Evolutionary conservation across 2,113 vertebrate species (phyloP).

Genomic region (Sorex araneus): DNA sequence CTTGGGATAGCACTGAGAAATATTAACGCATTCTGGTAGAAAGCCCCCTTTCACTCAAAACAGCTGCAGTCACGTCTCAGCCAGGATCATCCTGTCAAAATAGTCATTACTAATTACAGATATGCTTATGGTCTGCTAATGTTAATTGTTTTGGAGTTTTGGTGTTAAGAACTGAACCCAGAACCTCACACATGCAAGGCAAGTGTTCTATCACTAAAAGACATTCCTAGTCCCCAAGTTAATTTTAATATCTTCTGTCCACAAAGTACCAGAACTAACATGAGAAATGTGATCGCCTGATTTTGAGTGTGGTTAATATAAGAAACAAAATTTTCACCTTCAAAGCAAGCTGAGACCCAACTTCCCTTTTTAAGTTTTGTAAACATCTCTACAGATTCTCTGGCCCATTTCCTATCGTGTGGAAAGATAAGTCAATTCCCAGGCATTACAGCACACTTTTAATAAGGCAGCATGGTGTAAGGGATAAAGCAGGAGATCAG

Average conservation of each 20-base stretch:
- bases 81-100: neutral
- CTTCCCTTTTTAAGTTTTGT: constrained; percentile 76
- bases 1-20: neutral
- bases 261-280: neutral
- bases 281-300: constrained; percentile 42
- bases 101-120: neutral
- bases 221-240: neutral
- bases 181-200: no score
- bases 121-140: neutral
- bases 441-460: neutral
- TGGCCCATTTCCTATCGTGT: constrained; percentile 9
- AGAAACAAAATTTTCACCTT: constrained; percentile 40
- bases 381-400: constrained; percentile 45
- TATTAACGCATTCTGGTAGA: neutral
- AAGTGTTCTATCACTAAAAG: neutral
- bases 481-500: neutral
- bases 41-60: neutral
- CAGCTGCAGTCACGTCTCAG: neutral
- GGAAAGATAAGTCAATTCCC: constrained; percentile 40
- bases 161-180: no score
- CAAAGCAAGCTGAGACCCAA: neutral
- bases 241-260: neutral
- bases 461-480: neutral
- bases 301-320: neutral
- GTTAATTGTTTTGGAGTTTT: neutral